Evolutionary conservation across 1,140 invertebrate species (phyloP), one percentile per base, ranked within the genome.

Genomic region (Colletes gigas): DNA sequence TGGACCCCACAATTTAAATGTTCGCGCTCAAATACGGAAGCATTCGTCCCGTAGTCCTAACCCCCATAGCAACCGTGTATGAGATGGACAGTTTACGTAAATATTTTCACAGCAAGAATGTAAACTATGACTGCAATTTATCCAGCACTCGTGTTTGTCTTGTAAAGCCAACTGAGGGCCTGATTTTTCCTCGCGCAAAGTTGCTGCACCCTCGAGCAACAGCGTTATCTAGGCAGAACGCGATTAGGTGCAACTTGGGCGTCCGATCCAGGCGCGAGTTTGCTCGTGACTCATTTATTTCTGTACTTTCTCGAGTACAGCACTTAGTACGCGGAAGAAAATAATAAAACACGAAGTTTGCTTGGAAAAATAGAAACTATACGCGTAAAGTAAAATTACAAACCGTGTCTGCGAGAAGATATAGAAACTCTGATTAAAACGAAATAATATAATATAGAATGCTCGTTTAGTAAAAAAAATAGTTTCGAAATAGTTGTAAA

Each of bases 201-300:
- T 66, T 67, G 39, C 39, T 30, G 62, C 50, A 50, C 50, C 66
- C 50, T 55, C 65, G n/a, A 65, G 21, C 50, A 55, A 10, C n/a
- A 21, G 39, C 12, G 10, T 8, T 55, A 44, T 66, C n/a, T 39
- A n/a, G 21, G 30, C 62, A 14, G 66, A 75, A 66, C 62, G 6
- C n/a, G 62, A 67, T 75, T 67, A 67, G 39, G 3, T 2, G 50
- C 73, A 57, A 50, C 44, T 47, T 47, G 62, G 62, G 72, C n/a
- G 17, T 63, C 57, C 39, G 54, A 63, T 74, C 47, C 63, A 21
- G 3, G 39, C 59, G 15, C 47, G 15, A 17, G 15, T 44, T 44
- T 17, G n/a, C 30, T 54, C 15, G n/a, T 75, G 66, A 75, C 66
- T 39, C 50, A 62, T 30, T 66, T 75, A 44, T 55, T 66, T 15